Evolutionary conservation across 2,888 invertebrate genomes (phyloP).

Genomic region (Therioaphis trifolii): DNA sequence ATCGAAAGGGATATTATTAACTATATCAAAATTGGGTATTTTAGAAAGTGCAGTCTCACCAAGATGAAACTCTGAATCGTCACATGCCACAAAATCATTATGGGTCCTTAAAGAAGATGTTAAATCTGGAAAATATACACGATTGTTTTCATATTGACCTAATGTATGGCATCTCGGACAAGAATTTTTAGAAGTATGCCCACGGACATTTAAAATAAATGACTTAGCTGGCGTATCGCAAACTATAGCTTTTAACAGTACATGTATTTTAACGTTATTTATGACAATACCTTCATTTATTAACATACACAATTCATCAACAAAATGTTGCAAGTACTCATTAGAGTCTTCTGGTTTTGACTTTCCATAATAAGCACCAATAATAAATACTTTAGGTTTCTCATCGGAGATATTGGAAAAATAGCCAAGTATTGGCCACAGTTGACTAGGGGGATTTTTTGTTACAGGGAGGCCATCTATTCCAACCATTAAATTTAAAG

Average conservation of each 20-base stretch:
- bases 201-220: constrained; percentile 57
- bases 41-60: constrained; percentile 48
- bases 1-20: constrained; percentile 65
- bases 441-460: not conserved
- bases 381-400: constrained; percentile 33
- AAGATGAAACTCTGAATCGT: constrained; percentile 65
- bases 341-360: constrained; percentile 23
- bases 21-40: constrained; percentile 66
- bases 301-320: constrained; percentile 32
- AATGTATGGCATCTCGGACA: too few relatives aligned
- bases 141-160: too few relatives aligned
- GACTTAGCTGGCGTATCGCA: constrained; percentile 63
- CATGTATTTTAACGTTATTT: not conserved
- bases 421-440: constrained; percentile 36
- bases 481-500: not conserved
- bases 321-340: constrained; percentile 9
- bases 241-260: constrained; percentile 31
- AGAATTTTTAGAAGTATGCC: too few relatives aligned
- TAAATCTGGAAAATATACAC: too few relatives aligned
- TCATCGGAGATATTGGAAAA: not conserved
- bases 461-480: constrained; percentile 38
- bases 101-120: constrained; percentile 58
- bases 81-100: constrained; percentile 27
- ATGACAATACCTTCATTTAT: not conserved
- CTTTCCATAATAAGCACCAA: constrained; percentile 20